Evolutionary conservation across 2,888 invertebrate genomes (phyloP).

Genomic region (Drosophila macrospina): DNA sequence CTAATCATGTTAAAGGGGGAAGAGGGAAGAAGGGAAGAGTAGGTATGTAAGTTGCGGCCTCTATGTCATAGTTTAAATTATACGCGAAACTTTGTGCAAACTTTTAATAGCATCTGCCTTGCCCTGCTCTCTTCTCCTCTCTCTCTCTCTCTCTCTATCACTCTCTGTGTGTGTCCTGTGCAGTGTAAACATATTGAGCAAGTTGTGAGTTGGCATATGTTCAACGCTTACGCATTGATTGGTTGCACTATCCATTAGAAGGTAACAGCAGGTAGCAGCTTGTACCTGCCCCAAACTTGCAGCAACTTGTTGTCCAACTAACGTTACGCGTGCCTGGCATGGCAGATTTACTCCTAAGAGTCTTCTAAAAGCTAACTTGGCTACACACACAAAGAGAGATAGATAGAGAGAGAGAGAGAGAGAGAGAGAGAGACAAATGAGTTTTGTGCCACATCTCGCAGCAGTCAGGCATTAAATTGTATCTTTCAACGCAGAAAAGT

Average conservation of each 20-base stretch:
- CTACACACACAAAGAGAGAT: background rate
- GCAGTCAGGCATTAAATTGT: conserved; percentile 80
- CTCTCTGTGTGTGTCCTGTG: background rate
- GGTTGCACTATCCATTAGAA: conserved; percentile 65
- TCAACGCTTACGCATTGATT: conserved; percentile 68
- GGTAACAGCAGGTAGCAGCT: conserved; percentile 32
- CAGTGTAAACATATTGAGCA: conserved; percentile 49
- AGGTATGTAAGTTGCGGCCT: conserved; percentile 30
- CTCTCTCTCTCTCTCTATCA: background rate
- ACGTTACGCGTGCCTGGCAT: conserved; percentile 67
- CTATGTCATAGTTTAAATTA: conserved; percentile 76
- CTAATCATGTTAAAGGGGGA: conserved; percentile 59
- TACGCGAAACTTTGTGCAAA: conserved; percentile 73
- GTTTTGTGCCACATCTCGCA: conserved; percentile 59
- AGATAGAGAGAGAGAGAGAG: too few relatives aligned
- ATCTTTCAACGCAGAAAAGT: conserved; percentile 59
- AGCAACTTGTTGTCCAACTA: conserved; percentile 41
- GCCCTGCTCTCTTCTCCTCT: background rate
- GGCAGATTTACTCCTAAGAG: conserved; percentile 45
- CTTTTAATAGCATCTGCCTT: conserved; percentile 74
- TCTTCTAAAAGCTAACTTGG: background rate
- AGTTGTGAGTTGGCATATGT: conserved; percentile 62
- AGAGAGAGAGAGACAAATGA: conserved; percentile 46
- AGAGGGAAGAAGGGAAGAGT: too few relatives aligned
- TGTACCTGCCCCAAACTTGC: conserved; percentile 36